Percentiles rank a stretch among this genome's conserved stretches.
Conservation (phyloP, 2,888 invertebrate species). For the Micropterix aruncella region DNA sequence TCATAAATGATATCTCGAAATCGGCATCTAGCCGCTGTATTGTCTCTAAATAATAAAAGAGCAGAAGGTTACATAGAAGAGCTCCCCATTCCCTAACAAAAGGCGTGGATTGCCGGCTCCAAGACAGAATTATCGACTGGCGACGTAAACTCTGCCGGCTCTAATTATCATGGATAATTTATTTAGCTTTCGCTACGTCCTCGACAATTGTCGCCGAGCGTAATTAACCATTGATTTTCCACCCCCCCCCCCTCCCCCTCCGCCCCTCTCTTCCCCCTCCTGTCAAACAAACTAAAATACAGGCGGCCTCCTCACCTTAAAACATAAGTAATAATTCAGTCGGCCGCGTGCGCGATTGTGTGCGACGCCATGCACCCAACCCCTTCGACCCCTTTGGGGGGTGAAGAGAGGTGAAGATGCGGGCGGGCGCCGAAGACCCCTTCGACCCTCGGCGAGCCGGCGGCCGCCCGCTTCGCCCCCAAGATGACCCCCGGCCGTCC, state of each 20-base stretch:
- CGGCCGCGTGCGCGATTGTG: background rate
- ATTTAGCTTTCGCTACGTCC: background rate
- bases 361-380: too few species aligned
- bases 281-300: background rate
- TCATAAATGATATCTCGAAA: too few species aligned
- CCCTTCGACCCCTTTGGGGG: too few species aligned
- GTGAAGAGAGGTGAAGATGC: too few species aligned
- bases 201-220: background rate
- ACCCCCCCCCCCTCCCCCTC: background rate
- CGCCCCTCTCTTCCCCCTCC: background rate
- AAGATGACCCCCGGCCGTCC: background rate
- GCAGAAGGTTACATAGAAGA: too few species aligned
- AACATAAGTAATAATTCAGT: background rate
- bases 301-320: background rate
- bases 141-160: background rate
- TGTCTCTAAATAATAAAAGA: too few species aligned
- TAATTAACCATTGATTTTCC: background rate
- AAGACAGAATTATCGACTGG: background rate
- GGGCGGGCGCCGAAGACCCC: too few species aligned
- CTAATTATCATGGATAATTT: background rate
- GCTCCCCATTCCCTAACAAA: too few species aligned
- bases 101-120: too few species aligned
- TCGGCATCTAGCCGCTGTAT: too few species aligned
- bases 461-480: too few species aligned
- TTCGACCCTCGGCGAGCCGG: too few species aligned